Conservation (phyloP, 1,140 invertebrate species). For the Lepidurus arcticus region DNA sequence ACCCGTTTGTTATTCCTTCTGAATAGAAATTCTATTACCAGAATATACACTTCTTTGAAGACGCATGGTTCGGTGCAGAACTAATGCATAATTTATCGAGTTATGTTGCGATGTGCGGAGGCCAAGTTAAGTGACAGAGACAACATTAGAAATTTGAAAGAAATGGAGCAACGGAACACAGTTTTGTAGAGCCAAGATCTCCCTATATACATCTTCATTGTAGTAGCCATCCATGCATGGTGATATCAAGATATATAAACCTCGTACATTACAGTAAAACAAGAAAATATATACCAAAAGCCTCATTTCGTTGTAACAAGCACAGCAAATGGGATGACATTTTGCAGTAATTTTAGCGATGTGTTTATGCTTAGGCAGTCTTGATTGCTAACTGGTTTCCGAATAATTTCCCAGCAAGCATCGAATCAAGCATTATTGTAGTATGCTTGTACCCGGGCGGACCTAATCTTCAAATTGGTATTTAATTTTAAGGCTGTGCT, state of each 20-base stretch:
- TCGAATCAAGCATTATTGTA: too few relatives aligned
- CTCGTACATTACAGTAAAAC: neutral
- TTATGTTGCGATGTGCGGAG: neutral
- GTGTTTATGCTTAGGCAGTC: too few relatives aligned
- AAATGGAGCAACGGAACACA: neutral
- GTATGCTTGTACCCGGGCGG: too few relatives aligned
- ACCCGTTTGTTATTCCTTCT: conserved; percentile 1
- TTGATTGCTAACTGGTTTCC: too few relatives aligned
- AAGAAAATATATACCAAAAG: neutral
- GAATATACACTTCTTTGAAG: neutral
- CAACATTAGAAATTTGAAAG: neutral
- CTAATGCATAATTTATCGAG: neutral
- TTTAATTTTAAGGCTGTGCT: too few relatives aligned
- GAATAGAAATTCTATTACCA: neutral
- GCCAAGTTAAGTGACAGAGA: neutral
- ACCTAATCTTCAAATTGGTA: too few relatives aligned
- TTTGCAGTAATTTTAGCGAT: too few relatives aligned
- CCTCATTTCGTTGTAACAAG: neutral
- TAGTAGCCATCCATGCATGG: neutral
- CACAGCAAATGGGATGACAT: neutral
- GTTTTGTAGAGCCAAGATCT: neutral
- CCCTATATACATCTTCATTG: neutral
- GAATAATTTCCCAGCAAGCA: too few relatives aligned
- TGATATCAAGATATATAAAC: conserved; percentile 11
- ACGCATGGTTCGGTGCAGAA: neutral